phyloP scores from a whole-genome alignment of 2,797 vertebrate species.

The Coccyzus lansbergi region DNA sequence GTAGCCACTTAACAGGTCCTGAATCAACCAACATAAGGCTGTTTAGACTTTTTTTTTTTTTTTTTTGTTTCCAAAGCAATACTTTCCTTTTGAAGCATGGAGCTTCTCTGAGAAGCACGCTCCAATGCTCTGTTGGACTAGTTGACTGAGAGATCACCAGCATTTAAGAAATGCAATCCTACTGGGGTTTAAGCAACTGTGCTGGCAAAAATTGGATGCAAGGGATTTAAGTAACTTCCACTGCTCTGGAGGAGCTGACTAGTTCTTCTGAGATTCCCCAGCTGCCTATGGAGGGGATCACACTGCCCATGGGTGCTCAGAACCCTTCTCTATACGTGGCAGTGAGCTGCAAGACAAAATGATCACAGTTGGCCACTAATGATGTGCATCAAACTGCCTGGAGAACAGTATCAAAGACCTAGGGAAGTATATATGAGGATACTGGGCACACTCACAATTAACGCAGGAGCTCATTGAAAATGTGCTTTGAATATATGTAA shows the following conservation, averaged over 20 bases:
- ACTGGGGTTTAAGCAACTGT: background rate
- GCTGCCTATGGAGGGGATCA: background rate
- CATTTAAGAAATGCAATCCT: background rate
- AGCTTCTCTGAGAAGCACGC: background rate
- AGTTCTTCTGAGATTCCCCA: background rate
- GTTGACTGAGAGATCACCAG: background rate
- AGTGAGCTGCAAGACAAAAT: background rate
- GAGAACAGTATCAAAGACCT: background rate
- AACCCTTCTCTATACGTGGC: background rate
- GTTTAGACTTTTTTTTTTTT: background rate
- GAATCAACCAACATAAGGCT: background rate
- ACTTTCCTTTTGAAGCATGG: background rate
- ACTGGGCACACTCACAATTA: background rate
- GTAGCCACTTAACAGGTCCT: background rate
- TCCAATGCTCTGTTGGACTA: background rate
- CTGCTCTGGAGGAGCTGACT: background rate
- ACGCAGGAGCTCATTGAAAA: background rate
- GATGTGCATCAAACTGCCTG: background rate
- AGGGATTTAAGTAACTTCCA: background rate
- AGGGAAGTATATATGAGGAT: background rate
- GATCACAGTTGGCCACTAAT: background rate
- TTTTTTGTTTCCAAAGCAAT: background rate
- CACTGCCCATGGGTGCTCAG: background rate
- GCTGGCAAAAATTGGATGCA: background rate
- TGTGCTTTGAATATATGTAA: background rate